Evolutionary conservation across 2,797 vertebrate genomes (phyloP).

Genomic region (Epinephelus coioides): DNA sequence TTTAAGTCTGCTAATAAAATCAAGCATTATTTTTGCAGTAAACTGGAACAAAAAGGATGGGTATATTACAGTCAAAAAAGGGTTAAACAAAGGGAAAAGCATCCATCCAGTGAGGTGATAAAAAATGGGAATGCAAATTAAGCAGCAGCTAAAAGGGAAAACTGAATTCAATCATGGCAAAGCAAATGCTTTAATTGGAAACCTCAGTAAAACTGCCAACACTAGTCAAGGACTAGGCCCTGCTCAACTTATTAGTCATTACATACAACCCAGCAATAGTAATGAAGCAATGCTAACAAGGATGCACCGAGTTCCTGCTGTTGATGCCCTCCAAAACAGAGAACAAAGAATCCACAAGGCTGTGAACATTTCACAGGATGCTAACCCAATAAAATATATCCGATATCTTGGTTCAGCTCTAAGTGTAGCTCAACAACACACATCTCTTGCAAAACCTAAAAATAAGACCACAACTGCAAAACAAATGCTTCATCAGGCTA

Average conservation of each 20-base stretch:
- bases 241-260: not conserved
- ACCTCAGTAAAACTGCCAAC: not conserved
- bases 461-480: not conserved
- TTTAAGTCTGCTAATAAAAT: no score
- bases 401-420: not conserved
- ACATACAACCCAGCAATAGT: not conserved
- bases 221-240: not conserved
- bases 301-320: not conserved
- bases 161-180: not conserved
- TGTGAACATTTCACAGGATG: not conserved
- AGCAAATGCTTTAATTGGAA: not conserved
- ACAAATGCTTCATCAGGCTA: not conserved
- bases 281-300: not conserved
- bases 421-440: not conserved
- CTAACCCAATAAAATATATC: constrained; percentile 11
- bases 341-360: not conserved
- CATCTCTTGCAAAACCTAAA: not conserved
- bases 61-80: no score
- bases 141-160: no score
- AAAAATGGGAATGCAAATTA: no score
- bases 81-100: no score
- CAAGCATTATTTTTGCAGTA: no score
- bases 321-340: not conserved
- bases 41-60: no score
- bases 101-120: no score